A percentile compares a stretch with the other conserved stretches of the same genome.
phyloP scores from a whole-genome alignment of 2,888 invertebrate genomes.

The Hyposoter didymator region DNA sequence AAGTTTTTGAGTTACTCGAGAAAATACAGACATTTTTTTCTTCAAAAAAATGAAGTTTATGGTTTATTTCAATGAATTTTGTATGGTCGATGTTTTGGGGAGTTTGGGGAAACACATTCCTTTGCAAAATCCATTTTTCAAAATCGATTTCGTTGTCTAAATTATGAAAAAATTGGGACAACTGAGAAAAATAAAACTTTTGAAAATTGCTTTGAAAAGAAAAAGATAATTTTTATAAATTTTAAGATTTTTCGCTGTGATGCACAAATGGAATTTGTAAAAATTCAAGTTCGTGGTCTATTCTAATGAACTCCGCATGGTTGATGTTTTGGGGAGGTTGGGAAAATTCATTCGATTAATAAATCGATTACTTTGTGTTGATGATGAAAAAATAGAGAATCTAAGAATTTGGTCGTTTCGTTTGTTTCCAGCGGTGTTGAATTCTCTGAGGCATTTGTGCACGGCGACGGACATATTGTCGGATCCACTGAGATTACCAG shows the following conservation, averaged over 20 bases:
- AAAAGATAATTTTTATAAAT: no score
- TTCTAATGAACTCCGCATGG: not conserved
- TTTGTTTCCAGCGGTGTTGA: constrained; percentile 92
- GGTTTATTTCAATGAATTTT: not conserved
- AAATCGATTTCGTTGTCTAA: not conserved
- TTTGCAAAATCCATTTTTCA: not conserved
- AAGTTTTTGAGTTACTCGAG: not conserved
- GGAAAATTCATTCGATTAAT: not conserved
- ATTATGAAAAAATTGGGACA: no score
- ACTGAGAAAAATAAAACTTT: no score
- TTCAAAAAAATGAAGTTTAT: not conserved
- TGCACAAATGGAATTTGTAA: not conserved
- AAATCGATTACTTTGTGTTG: not conserved
- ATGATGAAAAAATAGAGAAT: not conserved
- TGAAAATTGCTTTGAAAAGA: no score
- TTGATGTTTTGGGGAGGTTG: not conserved
- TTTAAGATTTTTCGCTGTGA: no score
- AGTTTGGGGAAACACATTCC: not conserved
- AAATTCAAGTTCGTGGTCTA: not conserved
- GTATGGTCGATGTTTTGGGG: not conserved
- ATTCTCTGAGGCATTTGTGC: constrained; percentile 95
- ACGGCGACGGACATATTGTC: constrained; percentile 97
- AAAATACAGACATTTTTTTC: not conserved
- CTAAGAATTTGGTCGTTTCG: constrained; percentile 20
- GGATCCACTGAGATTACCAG: constrained; percentile 94